Base-by-base conservation (phyloP, 1,140 invertebrate genomes). In the Magallana angulata region DNA sequence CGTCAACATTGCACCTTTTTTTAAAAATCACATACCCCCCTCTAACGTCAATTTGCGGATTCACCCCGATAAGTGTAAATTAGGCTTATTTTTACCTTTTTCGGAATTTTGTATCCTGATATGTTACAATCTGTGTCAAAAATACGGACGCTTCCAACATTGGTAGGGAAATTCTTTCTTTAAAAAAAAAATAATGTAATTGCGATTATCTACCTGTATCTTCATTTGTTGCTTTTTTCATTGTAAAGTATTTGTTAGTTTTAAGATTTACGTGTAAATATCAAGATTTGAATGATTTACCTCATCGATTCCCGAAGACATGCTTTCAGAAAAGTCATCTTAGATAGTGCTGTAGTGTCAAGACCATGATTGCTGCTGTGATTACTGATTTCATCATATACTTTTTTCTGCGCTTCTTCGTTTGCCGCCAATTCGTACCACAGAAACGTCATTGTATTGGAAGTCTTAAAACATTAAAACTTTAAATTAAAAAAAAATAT, bases 231-330 rank as follows among this genome's bases (percentile, higher is more conserved):
- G 36, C 36, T 2, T 48, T 48, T 48, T 48, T 48, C 36, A 48
- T 48, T 48, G 36, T 48, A 48, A 0, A 48, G 36, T 2, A 48
- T 48, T 48, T 4, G 36, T 48, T 4, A 48, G 36, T 48, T 48
- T 48, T 48, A 48, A 48, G 36, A 48, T 16, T 64, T 18, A 14
- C 2, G 62, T 1, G 1, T 18, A 7, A 64, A 24, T 5, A 24
- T 24, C 12, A 9, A 48, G 12, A 80, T 80, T 1, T n/a, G 24
- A 48, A 80, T 24, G 8, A 24, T 9, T 62, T 82, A 88, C 87
- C 87, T 88, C n/a, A 85, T 59, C 16, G 87, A 88, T 59, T 88
- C 87, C 11, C 36, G 82, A 12, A 88, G 24, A 36, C 87, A 88
- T 5, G 84, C 84, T 64, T 88, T 88, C 7, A 88, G 14, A 18